Percentiles rank a stretch among this genome's conserved stretches.
These are phyloP conservation scores for Tetragonula carbonaria DNA, from an alignment of 2,888 invertebrate species.

Conservation along the genomic window DNA sequence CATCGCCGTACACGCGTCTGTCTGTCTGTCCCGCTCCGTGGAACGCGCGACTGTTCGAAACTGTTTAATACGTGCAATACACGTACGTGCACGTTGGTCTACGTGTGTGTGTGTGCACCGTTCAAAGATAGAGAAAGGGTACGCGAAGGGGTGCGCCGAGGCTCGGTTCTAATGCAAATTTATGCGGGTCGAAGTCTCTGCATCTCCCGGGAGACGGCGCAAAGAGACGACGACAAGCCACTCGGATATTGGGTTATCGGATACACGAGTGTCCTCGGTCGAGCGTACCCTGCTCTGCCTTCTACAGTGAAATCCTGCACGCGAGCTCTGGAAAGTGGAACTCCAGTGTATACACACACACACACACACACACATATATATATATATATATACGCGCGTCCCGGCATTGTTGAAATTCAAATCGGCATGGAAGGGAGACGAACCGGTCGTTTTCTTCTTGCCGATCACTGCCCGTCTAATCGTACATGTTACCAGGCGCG, in stretches of 20 bases:
- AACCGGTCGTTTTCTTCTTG: conserved; percentile 27
- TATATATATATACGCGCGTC: conserved; percentile 13
- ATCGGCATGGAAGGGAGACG: conserved; percentile 34
- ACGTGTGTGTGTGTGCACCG: not conserved
- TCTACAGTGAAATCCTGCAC: conserved; percentile 57
- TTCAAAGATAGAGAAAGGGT: not conserved
- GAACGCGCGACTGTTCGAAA: not conserved
- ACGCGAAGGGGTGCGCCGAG: conserved; percentile 57
- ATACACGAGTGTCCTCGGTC: conserved; percentile 72
- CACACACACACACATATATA: no score
- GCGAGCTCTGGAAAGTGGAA: conserved; percentile 61
- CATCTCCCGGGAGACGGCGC: conserved; percentile 49
- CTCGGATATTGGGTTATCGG: conserved; percentile 77
- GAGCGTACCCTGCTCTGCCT: conserved; percentile 3
- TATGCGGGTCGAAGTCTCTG: conserved; percentile 66
- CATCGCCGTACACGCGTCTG: not conserved
- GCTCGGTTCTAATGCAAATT: conserved; percentile 71
- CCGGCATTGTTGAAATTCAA: conserved; percentile 64
- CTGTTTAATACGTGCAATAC: no score
- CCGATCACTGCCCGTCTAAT: not conserved
- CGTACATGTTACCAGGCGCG: no score
- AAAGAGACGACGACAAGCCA: conserved; percentile 50
- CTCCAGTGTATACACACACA: conserved; percentile 31
- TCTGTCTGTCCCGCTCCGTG: no score
- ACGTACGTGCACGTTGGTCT: no score